phyloP scores from a whole-genome alignment of 1,140 invertebrate species.

The Spodoptera litura region DNA sequence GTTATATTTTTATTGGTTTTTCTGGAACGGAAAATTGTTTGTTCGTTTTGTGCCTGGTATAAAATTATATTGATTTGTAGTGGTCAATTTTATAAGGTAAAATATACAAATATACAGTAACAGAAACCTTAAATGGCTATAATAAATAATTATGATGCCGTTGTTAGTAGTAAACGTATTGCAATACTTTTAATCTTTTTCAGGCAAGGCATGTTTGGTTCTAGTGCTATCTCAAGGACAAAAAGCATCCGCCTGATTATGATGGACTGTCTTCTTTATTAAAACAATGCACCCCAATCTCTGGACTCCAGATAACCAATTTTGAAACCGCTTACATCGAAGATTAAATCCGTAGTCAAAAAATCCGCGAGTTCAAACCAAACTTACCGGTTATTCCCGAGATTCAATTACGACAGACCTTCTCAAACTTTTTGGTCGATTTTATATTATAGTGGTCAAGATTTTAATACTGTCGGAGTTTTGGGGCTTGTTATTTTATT shows the following conservation, averaged over 20 bases:
- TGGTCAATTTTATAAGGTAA: constrained; percentile 23
- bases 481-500: too few relatives aligned
- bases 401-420: constrained; percentile 32
- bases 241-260: too few relatives aligned
- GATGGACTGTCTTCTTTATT: too few relatives aligned
- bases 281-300: too few relatives aligned
- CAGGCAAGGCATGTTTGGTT: too few relatives aligned
- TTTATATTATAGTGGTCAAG: too few relatives aligned
- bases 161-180: too few relatives aligned
- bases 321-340: constrained; percentile 28
- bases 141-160: too few relatives aligned
- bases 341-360: constrained; percentile 40
- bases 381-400: constrained; percentile 20
- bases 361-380: constrained; percentile 46
- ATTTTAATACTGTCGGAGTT: too few relatives aligned
- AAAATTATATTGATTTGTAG: neutral
- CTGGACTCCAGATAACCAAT: neutral
- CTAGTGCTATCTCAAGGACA: too few relatives aligned
- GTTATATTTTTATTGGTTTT: constrained; percentile 53
- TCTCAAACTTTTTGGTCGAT: constrained; percentile 29
- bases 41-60: neutral
- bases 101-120: neutral
- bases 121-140: too few relatives aligned
- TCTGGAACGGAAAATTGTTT: constrained; percentile 15
- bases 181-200: too few relatives aligned